Evolutionary conservation across 2,888 invertebrate species (phyloP).

Genomic region (Chymomyza procnemis): DNA sequence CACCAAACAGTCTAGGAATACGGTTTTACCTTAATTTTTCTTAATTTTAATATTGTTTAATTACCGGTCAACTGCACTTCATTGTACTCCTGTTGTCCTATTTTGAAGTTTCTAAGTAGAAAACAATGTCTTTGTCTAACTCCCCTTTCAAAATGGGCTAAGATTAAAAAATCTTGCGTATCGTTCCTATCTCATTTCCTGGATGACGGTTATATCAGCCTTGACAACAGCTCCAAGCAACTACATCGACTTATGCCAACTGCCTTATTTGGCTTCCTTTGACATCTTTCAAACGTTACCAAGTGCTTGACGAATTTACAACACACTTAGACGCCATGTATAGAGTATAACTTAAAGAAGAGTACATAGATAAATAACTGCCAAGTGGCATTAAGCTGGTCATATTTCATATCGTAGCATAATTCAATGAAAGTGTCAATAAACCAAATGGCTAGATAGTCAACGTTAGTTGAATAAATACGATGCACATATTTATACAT

Average conservation of each 20-base stretch:
- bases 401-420: constrained; percentile 52
- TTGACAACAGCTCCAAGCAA: neutral
- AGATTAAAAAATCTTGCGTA: too few relatives aligned
- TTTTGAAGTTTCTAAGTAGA: too few relatives aligned
- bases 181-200: too few relatives aligned
- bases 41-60: too few relatives aligned
- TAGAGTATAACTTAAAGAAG: neutral
- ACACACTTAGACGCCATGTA: neutral
- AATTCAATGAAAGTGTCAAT: constrained; percentile 70
- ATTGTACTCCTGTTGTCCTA: too few relatives aligned
- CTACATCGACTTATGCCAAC: neutral
- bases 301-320: neutral
- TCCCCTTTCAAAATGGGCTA: too few relatives aligned
- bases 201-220: too few relatives aligned
- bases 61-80: too few relatives aligned
- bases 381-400: constrained; percentile 13
- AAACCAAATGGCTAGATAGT: constrained; percentile 16
- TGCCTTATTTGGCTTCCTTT: neutral
- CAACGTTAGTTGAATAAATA: neutral
- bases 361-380: neutral
- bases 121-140: too few relatives aligned
- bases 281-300: neutral
- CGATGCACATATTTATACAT: neutral
- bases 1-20: too few relatives aligned
- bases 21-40: too few relatives aligned